These are phyloP conservation scores for Suncus etruscus DNA, from an alignment of 2,113 vertebrate species.

Conservation along the genomic window DNA sequence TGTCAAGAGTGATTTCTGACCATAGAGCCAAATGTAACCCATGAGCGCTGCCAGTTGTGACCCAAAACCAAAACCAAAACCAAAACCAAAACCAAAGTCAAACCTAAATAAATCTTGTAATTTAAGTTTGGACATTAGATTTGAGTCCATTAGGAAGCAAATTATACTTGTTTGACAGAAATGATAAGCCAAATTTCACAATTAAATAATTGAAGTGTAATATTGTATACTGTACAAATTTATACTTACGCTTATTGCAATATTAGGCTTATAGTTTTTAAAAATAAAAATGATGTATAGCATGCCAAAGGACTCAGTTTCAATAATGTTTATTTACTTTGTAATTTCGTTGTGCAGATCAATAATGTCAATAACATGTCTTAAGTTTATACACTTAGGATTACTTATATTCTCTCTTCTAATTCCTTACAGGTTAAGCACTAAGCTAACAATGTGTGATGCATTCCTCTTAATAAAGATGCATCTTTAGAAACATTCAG, in stretches of 20 bases:
- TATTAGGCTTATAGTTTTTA: background rate
- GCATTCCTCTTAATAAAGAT: background rate
- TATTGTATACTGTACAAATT: slow-evolving; percentile 21
- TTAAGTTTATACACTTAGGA: background rate
- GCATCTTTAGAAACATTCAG: background rate
- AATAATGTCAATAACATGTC: background rate
- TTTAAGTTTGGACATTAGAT: slow-evolving; percentile 34
- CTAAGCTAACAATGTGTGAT: background rate
- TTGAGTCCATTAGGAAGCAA: slow-evolving; percentile 33
- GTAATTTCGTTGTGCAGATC: background rate
- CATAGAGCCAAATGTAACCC: no score
- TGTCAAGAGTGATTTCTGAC: no score
- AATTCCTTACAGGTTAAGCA: background rate
- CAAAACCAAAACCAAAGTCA: background rate
- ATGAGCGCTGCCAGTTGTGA: no score
- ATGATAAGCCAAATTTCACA: slow-evolving; percentile 32
- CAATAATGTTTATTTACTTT: background rate
- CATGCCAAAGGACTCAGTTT: background rate
- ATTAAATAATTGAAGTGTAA: slow-evolving; percentile 26
- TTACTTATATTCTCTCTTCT: background rate
- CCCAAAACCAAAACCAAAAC: no score
- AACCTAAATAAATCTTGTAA: slow-evolving; percentile 33
- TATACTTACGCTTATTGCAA: background rate
- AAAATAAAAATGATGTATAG: background rate
- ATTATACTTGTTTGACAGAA: background rate